phyloP scores from a whole-genome alignment of 2,888 invertebrate genomes.

The Eurytoma adleriae region DNA sequence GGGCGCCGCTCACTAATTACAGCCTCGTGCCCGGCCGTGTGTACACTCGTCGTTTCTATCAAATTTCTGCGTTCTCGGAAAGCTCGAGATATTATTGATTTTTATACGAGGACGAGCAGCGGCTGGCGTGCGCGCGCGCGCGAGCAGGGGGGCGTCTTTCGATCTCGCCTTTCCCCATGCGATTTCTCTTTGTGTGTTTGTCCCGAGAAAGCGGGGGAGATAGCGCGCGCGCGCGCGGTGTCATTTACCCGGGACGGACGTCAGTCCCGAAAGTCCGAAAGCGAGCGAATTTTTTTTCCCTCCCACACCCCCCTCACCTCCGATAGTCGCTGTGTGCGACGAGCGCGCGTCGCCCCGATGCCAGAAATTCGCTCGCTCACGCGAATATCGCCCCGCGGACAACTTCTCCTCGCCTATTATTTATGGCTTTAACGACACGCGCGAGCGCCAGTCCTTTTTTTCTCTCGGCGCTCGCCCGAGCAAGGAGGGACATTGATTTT shows the following conservation, averaged over 20 bases:
- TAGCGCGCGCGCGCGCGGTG: slow-evolving; percentile 61
- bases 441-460: slow-evolving; percentile 46
- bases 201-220: slow-evolving; percentile 62
- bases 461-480: background rate
- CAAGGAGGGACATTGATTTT: slow-evolving; percentile 57
- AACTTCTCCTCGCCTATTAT: slow-evolving; percentile 60
- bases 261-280: slow-evolving; percentile 63
- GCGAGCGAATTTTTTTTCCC: slow-evolving; percentile 51
- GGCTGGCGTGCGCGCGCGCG: slow-evolving; percentile 32
- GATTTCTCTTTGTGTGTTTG: slow-evolving; percentile 63
- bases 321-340: too few species aligned
- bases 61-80: slow-evolving; percentile 71
- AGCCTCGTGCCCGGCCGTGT: background rate
- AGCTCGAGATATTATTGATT: slow-evolving; percentile 76
- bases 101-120: slow-evolving; percentile 66
- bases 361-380: slow-evolving; percentile 51
- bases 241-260: slow-evolving; percentile 71
- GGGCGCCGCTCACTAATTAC: slow-evolving; percentile 42
- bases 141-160: slow-evolving; percentile 50
- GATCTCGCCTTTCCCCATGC: slow-evolving; percentile 53
- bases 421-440: slow-evolving; percentile 58
- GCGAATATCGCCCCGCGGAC: slow-evolving; percentile 51
- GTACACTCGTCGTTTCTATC: slow-evolving; percentile 39
- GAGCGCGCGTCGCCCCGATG: slow-evolving; percentile 2
- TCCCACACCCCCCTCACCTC: slow-evolving; percentile 27